Conservation (phyloP, 2,888 invertebrate genomes). For the Dolichopus griseipennis region DNA sequence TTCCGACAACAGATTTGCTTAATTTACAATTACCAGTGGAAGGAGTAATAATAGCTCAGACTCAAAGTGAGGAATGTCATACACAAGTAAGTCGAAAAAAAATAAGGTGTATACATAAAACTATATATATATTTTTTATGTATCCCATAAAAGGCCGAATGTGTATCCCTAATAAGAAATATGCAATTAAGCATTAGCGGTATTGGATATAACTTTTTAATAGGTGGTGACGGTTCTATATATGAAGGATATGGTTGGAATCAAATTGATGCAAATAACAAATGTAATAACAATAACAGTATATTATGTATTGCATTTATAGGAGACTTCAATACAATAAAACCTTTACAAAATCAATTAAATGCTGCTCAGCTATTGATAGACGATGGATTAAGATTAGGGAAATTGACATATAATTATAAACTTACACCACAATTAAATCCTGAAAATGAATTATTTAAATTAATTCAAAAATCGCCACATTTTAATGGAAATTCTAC, state of each 20-base stretch:
- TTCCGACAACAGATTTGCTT: neutral
- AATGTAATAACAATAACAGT: conserved; percentile 53
- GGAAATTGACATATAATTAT: conserved; percentile 52
- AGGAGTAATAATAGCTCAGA: conserved; percentile 14
- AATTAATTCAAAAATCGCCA: conserved; percentile 54
- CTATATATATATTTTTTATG: too few relatives aligned
- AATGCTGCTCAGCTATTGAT: conserved; percentile 52
- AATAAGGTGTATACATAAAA: too few relatives aligned
- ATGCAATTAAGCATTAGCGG: conserved; percentile 42
- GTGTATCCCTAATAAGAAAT: too few relatives aligned
- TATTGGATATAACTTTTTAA: conserved; percentile 67
- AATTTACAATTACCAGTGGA: neutral
- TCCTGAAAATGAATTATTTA: conserved; percentile 53
- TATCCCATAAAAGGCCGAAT: neutral
- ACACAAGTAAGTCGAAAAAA: neutral
- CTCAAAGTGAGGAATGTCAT: conserved; percentile 5
- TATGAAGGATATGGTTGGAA: conserved; percentile 71
- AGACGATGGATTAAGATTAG: conserved; percentile 48
- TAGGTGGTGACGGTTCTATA: conserved; percentile 66
- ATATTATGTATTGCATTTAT: conserved; percentile 57
- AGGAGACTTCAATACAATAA: conserved; percentile 51
- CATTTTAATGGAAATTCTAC: conserved; percentile 39
- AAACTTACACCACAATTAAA: conserved; percentile 55
- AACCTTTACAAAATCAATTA: conserved; percentile 47
- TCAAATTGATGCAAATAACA: conserved; percentile 55